Evolutionary conservation across 2,113 vertebrate species (phyloP).

Genomic region (Danionella cerebrum): DNA sequence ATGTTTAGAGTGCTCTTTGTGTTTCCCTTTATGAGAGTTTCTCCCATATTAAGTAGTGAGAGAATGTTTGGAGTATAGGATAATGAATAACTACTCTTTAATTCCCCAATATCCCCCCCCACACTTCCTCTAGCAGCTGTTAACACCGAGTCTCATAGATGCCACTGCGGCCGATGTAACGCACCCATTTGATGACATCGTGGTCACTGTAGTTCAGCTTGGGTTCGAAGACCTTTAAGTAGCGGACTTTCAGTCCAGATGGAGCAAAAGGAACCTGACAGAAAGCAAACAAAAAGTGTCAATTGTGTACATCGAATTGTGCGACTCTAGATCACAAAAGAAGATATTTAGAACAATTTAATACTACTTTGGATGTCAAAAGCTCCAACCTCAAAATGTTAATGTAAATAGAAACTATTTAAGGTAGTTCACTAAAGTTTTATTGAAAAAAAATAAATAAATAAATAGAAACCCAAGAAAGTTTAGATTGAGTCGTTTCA

Average conservation of each 20-base stretch:
- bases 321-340: too few relatives aligned
- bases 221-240: conserved; percentile 98
- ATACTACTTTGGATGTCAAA: too few relatives aligned
- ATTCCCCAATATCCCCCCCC: background rate
- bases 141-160: conserved; percentile 99
- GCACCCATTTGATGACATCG: conserved; percentile 99
- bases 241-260: conserved; percentile 97
- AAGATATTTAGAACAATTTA: too few relatives aligned
- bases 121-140: conserved; percentile 53
- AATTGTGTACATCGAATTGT: too few relatives aligned
- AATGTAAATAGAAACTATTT: too few relatives aligned
- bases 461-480: too few relatives aligned
- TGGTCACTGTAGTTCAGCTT: conserved; percentile 99
- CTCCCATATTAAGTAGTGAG: background rate
- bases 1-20: background rate
- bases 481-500: too few relatives aligned
- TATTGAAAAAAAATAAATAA: too few relatives aligned
- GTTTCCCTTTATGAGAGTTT: background rate
- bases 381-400: too few relatives aligned
- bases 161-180: conserved; percentile 96
- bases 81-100: background rate
- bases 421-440: too few relatives aligned
- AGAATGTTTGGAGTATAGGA: background rate
- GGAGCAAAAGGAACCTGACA: conserved; percentile 91
- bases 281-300: background rate